A percentile compares a stretch with the other conserved stretches of the same genome.
These are phyloP conservation scores for Emys orbicularis DNA, from an alignment of 2,797 vertebrate species.

Conservation along the genomic window DNA sequence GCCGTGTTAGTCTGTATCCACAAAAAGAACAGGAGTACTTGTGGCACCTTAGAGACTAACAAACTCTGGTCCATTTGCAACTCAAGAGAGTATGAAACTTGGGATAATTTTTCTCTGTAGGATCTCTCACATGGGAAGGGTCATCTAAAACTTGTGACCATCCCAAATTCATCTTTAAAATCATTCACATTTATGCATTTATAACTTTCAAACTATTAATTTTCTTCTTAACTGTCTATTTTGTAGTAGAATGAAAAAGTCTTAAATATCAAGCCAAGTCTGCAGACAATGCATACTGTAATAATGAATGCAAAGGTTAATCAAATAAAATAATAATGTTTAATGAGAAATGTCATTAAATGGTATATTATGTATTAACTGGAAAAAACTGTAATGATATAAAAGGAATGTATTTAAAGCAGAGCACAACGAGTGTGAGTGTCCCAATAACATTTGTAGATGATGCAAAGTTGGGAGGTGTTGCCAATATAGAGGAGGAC, in stretches of 20 bases:
- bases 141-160: not conserved
- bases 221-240: not conserved
- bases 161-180: not conserved
- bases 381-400: not conserved
- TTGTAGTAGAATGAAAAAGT: not conserved
- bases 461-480: no score
- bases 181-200: not conserved
- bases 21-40: no score
- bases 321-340: not conserved
- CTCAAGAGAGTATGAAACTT: not conserved
- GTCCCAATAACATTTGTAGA: no score
- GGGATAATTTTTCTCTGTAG: fast-evolving
- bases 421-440: no score
- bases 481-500: no score
- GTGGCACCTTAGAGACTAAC: no score
- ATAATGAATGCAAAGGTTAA: not conserved
- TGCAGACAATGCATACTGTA: not conserved
- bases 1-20: no score
- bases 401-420: not conserved
- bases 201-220: not conserved
- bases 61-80: no score
- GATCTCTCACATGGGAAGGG: not conserved
- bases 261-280: not conserved
- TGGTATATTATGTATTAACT: not conserved
- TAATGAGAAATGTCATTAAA: not conserved